Evolutionary conservation across 2,113 vertebrate species (phyloP).

Genomic region (Saimiri boliviensis): DNA sequence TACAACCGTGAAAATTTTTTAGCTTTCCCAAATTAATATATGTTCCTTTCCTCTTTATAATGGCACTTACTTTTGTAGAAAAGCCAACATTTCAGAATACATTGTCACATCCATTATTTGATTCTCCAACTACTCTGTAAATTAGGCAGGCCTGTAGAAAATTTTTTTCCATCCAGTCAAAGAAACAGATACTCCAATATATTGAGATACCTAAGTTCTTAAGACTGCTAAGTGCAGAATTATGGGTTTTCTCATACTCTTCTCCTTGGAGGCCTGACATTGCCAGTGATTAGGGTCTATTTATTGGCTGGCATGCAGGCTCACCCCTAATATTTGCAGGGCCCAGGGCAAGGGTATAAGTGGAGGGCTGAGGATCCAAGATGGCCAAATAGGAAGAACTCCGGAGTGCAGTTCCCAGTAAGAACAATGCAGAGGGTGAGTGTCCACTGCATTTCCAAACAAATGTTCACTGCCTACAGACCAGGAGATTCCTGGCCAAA

Average conservation of each 20-base stretch:
- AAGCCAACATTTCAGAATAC: neutral
- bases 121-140: neutral
- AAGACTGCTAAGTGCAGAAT: neutral
- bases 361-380: neutral
- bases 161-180: neutral
- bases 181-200: neutral
- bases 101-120: neutral
- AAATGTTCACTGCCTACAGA: no score
- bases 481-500: no score
- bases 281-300: neutral
- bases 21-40: neutral
- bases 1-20: neutral
- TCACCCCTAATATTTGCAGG: neutral
- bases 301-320: neutral
- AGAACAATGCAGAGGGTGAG: no score
- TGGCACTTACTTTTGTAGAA: neutral
- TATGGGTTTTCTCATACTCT: neutral
- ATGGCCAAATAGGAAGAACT: no score
- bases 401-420: no score
- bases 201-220: neutral
- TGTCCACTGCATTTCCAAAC: no score
- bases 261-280: neutral
- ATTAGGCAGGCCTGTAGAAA: neutral
- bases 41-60: neutral
- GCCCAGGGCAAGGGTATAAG: neutral